Conservation (phyloP, 92 coral and sea anemone species). For the Epizoanthus rinbou region DNA sequence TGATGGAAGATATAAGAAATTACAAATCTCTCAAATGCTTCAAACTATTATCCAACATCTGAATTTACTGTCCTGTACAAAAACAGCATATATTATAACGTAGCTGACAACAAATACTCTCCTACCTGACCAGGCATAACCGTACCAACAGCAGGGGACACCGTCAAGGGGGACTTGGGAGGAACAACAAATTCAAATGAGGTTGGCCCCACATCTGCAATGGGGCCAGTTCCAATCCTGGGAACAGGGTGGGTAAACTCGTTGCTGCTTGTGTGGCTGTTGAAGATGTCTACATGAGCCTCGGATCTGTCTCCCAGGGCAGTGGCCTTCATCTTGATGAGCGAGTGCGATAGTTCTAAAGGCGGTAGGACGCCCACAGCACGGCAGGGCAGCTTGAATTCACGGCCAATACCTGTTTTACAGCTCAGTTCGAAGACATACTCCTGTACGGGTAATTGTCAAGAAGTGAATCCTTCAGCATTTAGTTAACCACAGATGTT, state of each 20-base stretch:
- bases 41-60: no score
- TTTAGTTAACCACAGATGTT: not conserved
- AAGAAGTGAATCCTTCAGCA: not conserved
- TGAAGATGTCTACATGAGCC: conserved; percentile 82
- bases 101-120: no score
- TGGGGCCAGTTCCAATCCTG: conserved; percentile 93
- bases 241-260: conserved; percentile 99
- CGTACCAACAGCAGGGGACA: conserved; percentile 94
- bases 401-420: conserved; percentile 96
- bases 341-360: conserved; percentile 87
- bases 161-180: conserved; percentile 78
- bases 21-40: no score
- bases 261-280: conserved; percentile 92
- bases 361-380: conserved; percentile 97
- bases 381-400: conserved; percentile 88
- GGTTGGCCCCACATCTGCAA: conserved; percentile 94
- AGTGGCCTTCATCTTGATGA: conserved; percentile 91
- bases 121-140: conserved; percentile 91
- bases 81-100: no score
- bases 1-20: no score
- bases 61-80: no score
- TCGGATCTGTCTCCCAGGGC: conserved; percentile 87
- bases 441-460: conserved; percentile 57
- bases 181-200: conserved; percentile 97
- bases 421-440: conserved; percentile 89